Conservation (phyloP, 1,140 invertebrate species). For the Drosophila arawakana region DNA sequence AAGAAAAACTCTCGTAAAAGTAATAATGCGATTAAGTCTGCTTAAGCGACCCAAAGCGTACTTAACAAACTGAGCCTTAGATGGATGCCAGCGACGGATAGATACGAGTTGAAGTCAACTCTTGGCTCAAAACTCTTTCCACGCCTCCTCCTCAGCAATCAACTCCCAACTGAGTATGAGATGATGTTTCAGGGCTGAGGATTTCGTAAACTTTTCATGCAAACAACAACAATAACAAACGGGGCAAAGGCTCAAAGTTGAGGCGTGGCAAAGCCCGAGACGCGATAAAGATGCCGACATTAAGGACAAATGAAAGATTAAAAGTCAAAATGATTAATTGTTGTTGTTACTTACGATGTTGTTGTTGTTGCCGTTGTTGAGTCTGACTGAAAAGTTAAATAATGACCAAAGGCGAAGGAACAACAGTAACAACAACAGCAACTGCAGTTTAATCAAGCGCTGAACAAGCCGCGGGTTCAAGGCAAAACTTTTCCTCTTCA, state of each 20-base stretch:
- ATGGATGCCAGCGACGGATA: constrained; percentile 41
- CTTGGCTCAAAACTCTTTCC: too few relatives aligned
- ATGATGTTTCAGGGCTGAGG: constrained; percentile 2
- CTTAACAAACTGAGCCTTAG: constrained; percentile 63
- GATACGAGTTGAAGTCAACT: constrained; percentile 33
- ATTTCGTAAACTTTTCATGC: constrained; percentile 53
- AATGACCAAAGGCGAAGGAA: constrained; percentile 30
- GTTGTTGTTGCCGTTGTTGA: constrained; percentile 38
- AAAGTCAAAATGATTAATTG: constrained; percentile 67
- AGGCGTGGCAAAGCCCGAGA: constrained; percentile 43
- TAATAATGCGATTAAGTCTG: constrained; percentile 70
- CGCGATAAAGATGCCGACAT: constrained; percentile 53
- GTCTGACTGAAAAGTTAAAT: constrained; percentile 42
- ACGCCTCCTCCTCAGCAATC: neutral
- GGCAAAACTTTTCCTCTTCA: constrained; percentile 22
- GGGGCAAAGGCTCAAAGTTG: constrained; percentile 18
- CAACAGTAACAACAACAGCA: constrained; percentile 4
- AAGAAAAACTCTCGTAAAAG: constrained; percentile 70
- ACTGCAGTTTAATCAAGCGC: constrained; percentile 35
- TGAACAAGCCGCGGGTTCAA: neutral
- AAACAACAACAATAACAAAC: constrained; percentile 46
- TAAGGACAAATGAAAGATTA: constrained; percentile 65
- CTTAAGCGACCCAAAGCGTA: constrained; percentile 67
- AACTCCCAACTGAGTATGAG: neutral
- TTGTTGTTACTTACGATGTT: constrained; percentile 35